Evolutionary conservation across 1,140 invertebrate genomes (phyloP), one percentile per base, ranked within the genome.

Genomic region (Drosophila simulans): DNA sequence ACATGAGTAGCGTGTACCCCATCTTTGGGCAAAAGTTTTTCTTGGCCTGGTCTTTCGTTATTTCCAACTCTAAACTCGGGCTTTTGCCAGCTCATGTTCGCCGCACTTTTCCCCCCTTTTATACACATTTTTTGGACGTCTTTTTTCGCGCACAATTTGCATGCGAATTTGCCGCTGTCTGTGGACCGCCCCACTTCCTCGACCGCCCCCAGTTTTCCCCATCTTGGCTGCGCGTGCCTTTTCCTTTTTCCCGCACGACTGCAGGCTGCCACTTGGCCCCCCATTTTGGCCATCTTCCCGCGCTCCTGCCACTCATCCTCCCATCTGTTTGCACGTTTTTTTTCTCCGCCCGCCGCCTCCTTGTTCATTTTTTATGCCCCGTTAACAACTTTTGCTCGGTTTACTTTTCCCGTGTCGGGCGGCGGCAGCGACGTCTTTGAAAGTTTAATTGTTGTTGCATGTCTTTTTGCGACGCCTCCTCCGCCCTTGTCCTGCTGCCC

Each of bases 361-460:
- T 89, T 71, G 71, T 89, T 89, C 80, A 80, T 88, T 89, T 89
- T 89, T 89, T 88, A 80, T 86, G 83, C 83, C 79, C 83, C 83
- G 83, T 86, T 89, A 89, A 89, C 84, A 89, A 89, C 84, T 89
- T 89, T 89, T 89, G 85, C 84, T 89, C 84, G 84, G 84, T 89
- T 89, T 89, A 89, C 84, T 89, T 89, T 89, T 89, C 71, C 84
- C 84, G 84, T 89, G 85, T 89, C 77, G 79, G 51, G 75, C 83
- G 75, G 70, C 82, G 60, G 59, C 81, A 75, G 54, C 81, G 71
- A 49, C 75, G 86, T 89, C 84, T 89, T 89, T 89, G 75, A 86
- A 89, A 89, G 84, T 89, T 89, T 89, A 89, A 89, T 89, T 89
- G 84, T 89, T 89, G 84, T 89, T 89, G 84, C 84, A 89, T 89